Percentiles rank a stretch among this genome's conserved stretches.
Conservation (phyloP, 1,140 invertebrate genomes). For the Teleopsis dalmanni region DNA sequence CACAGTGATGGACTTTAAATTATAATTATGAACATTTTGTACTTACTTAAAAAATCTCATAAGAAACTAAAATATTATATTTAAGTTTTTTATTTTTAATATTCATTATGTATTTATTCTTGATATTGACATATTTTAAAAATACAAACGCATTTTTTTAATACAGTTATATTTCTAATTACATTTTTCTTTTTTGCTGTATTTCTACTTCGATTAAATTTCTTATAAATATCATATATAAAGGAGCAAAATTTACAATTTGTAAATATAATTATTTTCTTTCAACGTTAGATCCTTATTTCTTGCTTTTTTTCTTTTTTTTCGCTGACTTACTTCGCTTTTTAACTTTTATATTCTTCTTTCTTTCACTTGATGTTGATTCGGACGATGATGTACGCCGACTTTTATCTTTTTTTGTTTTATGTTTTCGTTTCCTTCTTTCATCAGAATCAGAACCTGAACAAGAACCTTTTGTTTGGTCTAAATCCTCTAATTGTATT, state of each 20-base stretch:
- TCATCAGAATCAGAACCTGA: slow-evolving; percentile 10
- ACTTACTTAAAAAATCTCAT: too few species aligned
- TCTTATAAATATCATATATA: slow-evolving; percentile 6
- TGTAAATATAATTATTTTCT: background rate
- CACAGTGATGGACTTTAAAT: too few species aligned
- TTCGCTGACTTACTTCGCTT: slow-evolving; percentile 12
- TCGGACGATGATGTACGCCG: slow-evolving; percentile 7
- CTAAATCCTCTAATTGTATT: background rate
- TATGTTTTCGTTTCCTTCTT: slow-evolving; percentile 7
- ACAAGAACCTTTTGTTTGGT: background rate
- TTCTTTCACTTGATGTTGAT: slow-evolving; percentile 1
- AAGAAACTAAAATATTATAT: too few species aligned
- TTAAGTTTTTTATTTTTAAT: too few species aligned
- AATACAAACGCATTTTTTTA: background rate
- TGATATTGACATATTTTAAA: background rate
- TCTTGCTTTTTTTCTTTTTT: slow-evolving; percentile 14
- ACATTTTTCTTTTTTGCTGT: background rate
- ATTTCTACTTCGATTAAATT: slow-evolving; percentile 1
- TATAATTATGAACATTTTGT: too few species aligned
- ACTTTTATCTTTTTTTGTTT: slow-evolving; percentile 9
- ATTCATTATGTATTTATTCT: too few species aligned
- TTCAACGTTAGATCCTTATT: slow-evolving; percentile 5
- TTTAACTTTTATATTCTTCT: slow-evolving; percentile 5
- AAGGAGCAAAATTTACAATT: slow-evolving; percentile 5
- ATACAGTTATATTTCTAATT: slow-evolving; percentile 3